Evolutionary conservation across 2,797 vertebrate genomes (phyloP), one percentile per base, ranked within the genome.

Genomic region (Channa striata): DNA sequence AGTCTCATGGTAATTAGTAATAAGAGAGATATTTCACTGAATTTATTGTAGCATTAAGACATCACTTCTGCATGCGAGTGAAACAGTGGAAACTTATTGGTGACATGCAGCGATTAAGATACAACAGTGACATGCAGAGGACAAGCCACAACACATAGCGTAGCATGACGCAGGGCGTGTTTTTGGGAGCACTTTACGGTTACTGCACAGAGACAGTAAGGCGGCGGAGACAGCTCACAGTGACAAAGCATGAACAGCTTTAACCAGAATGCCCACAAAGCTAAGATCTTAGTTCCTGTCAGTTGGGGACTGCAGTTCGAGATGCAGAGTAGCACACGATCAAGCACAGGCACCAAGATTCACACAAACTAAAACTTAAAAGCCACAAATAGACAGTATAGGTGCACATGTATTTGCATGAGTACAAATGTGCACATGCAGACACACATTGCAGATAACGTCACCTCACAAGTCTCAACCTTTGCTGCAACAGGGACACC

Each of bases 401-500:
- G 4, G 2, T 19, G 49, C 20, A 33, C 0, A 39, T 12, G 16
- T 50, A 42, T 64, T 40, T 52, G 21, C 33, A 42, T 60, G 51
- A 39, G 21, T 4, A 2, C 8, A 39, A 62, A 64, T 54, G 61
- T 68, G 42, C 42, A 23, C 17, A 39, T 33, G 59, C 25, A 66
- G 47, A 30, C 20, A 37, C 49, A 61, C 30, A 51, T 34, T 50
- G 46, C 25, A 59, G 5, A 47, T 42, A 60, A 57, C 21, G 14
- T 47, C 61, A 58, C 50, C 9, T 30, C 39, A 43, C 10, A 42
- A 1, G 11, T 44, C 60, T 50, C 54, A 68, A 86, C 85, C 67
- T 71, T 72, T 91, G 86, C 70, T 82, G 76, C 90, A 89, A 89
- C 74, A 85, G 84, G 20, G 90, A 91, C 92, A 92, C 89, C 90